Evolutionary conservation across 2,888 invertebrate genomes (phyloP), one percentile per base, ranked within the genome.

Genomic region (Cataglyphis cursor): DNA sequence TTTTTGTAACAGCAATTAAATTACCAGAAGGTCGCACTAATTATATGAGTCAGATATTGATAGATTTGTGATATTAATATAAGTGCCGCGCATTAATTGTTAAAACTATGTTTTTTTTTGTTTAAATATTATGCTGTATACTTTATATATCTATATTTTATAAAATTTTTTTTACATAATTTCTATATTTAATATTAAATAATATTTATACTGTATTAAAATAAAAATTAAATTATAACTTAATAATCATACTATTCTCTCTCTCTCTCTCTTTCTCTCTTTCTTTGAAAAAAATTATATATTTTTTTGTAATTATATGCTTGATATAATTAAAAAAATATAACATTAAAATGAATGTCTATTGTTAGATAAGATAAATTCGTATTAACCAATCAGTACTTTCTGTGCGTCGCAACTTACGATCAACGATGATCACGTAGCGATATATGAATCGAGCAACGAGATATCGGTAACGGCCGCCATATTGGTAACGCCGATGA

Each of bases 401-500:
- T 41, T 70, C 35, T 66, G 82, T 84, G 87, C 82, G 84, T 87
- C 83, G 84, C 82, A 78, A 83, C 83, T 84, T 82, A 44, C 59
- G 80, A 86, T 90, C 86, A 83, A 48, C 72, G 21, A 9, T 64
- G 81, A 82, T 84, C 83, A 80, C 83, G 73, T 48, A 44, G 65
- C 35, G 28, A 59, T 61, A 66, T 41, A 74, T 86, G 87, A 59
- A 72, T 31, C 80, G 80, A 51, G 78, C 65, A 70, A 82, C 81
- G 57, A 89, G 88, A 87, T 85, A 90, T 90, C 87, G 87, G 87
- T 85, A 85, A 81, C 84, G 83, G 85, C 91, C 88, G 92, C 92
- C 90, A 93, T 92, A 88, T 87, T 90, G 90, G 85, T 86, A 89
- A 89, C 81, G 86, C 89, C 91, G 88, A 92, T 91, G 87, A 89